These are phyloP conservation scores for Alouatta palliata DNA, from an alignment of 2,113 vertebrate genomes.

Conservation along the genomic window DNA sequence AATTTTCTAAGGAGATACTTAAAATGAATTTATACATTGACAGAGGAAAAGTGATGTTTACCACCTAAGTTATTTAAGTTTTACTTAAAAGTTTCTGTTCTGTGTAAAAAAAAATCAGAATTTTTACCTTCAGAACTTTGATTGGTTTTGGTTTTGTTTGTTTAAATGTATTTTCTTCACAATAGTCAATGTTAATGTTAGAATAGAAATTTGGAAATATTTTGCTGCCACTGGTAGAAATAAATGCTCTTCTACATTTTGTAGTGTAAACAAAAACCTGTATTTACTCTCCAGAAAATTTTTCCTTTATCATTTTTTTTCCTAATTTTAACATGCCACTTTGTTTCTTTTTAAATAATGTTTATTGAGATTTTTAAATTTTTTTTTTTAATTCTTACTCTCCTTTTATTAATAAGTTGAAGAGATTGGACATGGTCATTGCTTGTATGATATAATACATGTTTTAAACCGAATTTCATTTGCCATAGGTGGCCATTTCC, in stretches of 20 bases:
- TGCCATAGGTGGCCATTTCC: not conserved
- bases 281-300: not conserved
- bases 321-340: not conserved
- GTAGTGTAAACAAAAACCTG: not conserved
- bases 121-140: not conserved
- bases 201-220: slow-evolving; percentile 17
- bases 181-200: not conserved
- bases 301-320: not conserved
- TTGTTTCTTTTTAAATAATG: not conserved
- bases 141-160: not conserved
- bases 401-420: slow-evolving; percentile 10
- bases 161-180: not conserved
- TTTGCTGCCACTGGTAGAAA: not conserved
- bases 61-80: not conserved
- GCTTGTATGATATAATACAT: not conserved
- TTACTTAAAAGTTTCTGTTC: not conserved
- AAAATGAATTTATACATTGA: not conserved
- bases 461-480: not conserved
- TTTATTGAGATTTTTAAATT: not conserved
- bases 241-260: not conserved
- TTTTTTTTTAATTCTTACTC: not conserved
- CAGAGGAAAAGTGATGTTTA: not conserved
- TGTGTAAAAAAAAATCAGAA: not conserved
- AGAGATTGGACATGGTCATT: not conserved
- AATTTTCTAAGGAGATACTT: slow-evolving; percentile 12